phyloP scores from a whole-genome alignment of 2,113 vertebrate species.

The Centrocercus urophasianus region DNA sequence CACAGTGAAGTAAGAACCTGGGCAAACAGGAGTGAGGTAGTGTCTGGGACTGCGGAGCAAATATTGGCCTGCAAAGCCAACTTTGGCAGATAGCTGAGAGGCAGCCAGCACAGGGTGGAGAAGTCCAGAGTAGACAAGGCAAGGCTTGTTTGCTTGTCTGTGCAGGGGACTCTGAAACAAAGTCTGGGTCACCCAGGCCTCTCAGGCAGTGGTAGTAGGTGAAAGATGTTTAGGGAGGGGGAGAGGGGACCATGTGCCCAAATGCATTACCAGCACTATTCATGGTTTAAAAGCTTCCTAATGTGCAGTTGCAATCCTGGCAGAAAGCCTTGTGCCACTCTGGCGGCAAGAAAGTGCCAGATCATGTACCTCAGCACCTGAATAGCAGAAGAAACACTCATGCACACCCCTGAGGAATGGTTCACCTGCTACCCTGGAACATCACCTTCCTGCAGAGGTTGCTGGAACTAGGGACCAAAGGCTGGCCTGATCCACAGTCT shows the following conservation, averaged over 20 bases:
- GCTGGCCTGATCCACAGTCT: not conserved
- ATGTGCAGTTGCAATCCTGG: not conserved
- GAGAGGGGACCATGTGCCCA: not conserved
- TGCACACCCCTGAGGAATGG: accelerated
- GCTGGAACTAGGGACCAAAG: accelerated
- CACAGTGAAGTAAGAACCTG: slow-evolving; percentile 53
- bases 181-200: not conserved
- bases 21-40: slow-evolving; percentile 77
- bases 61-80: slow-evolving; percentile 68
- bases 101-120: slow-evolving; percentile 60
- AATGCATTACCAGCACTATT: not conserved
- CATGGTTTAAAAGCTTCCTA: not conserved
- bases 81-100: slow-evolving; percentile 66
- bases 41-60: slow-evolving; percentile 72
- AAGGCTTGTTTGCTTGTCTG: slow-evolving; percentile 51
- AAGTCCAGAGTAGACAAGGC: slow-evolving; percentile 34
- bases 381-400: not conserved
- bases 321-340: not conserved
- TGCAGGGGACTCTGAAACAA: not conserved
- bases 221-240: not conserved
- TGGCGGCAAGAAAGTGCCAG: not conserved
- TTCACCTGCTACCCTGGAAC: accelerated
- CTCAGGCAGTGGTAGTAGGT: not conserved
- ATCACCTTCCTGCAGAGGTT: not conserved
- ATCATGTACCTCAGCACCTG: not conserved